Base-by-base conservation (phyloP, 2,888 invertebrate genomes). In the Erannis defoliaria region DNA sequence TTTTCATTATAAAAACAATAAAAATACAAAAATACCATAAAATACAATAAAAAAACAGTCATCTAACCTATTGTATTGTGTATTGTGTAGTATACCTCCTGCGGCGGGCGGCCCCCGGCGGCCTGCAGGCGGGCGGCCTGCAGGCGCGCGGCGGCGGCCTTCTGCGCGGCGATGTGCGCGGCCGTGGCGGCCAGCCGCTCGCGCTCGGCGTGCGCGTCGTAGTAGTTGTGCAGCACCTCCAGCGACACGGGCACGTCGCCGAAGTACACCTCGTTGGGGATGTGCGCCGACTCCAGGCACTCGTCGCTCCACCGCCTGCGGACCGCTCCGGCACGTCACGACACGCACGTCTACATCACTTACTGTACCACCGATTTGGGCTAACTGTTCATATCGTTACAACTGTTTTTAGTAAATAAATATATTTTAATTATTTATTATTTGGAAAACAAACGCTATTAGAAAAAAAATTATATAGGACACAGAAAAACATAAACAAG, bases 231-330 rank as follows among this genome's bases (percentile, higher is more conserved):
- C 49, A 93, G 78, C 55, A 93, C 90, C 64, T 89, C 86, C 73
- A 81, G 80, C 0, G 92, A 84, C 12, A 93, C 93, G 0, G 93
- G 93, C 60, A 93, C 92, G 78, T 93, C 93, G 55, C 93, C 93
- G 84, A 93, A 93, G 83, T 91, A 93, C 31, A 93, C 92, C 72
- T 93, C 93, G 85, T 93, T 93, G 29, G 93, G 93, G 60, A 93
- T 93, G 85, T 93, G 92, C 3, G 91, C 87, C 5, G 93, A 93
- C 72, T 93, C 93, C 16, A 93, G 82, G 73, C 92, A 91, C 73
- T 93, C 93, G 84, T 93, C 93, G 80, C 93, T 93, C 91, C 92
- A 93, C 55, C 93, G 93, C 91, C 93, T 93, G 73, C 9, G 18
- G 2, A 6, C 23, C 3, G 5, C 23, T 5, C 5, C 23, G 23